Evolutionary conservation across 2,888 invertebrate genomes (phyloP).

Genomic region (Antitype chi): DNA sequence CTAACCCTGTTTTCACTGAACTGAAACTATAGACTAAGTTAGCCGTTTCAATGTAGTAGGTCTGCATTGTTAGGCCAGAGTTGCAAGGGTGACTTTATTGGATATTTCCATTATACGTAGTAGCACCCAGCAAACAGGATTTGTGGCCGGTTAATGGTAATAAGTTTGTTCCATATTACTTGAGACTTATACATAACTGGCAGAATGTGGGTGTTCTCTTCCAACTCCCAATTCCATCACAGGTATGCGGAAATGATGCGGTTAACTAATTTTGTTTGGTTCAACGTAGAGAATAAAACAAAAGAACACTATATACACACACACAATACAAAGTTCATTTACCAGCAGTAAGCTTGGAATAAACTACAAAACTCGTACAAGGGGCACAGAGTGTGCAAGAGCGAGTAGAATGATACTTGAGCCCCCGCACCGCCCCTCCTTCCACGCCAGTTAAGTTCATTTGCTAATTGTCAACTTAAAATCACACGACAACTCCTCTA

Average conservation of each 20-base stretch:
- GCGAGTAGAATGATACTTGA: conserved; percentile 16
- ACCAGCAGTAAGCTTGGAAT: conserved; percentile 2
- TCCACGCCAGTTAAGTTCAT: background rate
- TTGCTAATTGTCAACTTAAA: conserved; percentile 32
- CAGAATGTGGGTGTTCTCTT: background rate
- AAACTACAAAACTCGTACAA: conserved; percentile 29
- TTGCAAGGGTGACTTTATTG: background rate
- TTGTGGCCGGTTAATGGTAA: background rate
- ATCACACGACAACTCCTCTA: conserved; percentile 9
- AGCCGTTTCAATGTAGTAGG: background rate
- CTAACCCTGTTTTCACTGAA: background rate
- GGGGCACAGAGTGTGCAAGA: conserved; percentile 3
- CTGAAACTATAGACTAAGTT: background rate
- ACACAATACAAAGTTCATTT: background rate
- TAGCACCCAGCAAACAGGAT: background rate
- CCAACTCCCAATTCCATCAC: background rate
- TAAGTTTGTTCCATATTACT: background rate
- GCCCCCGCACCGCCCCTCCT: background rate
- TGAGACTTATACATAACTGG: background rate
- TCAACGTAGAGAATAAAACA: background rate
- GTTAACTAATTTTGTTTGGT: background rate
- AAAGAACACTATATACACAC: background rate
- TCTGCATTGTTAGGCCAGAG: background rate
- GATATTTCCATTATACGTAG: background rate
- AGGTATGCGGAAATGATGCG: background rate